Base-by-base conservation (phyloP, 2,797 vertebrate genomes). In the Anguilla obscura region DNA sequence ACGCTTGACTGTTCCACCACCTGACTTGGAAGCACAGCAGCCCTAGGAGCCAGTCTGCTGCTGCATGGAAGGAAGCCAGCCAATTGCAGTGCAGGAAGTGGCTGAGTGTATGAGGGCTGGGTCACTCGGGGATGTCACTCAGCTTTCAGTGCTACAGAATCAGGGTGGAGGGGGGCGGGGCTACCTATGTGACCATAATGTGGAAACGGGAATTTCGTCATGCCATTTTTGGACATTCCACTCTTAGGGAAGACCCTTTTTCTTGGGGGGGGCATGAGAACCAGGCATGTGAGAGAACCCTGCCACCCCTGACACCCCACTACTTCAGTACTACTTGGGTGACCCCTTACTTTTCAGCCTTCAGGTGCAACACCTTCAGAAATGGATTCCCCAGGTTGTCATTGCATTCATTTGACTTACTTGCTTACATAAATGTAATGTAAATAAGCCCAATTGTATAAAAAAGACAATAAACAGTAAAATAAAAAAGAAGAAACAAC, bases 41-140 rank as follows among this genome's bases (percentile, higher is more conserved):
- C 50, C 50, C 50, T 52, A 9, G 50, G 50, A 52, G 50, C 50
- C 50, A 52, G 50, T 12, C 50, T 91, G 91, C 90, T 89, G 90
- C 89, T 89, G 84, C 50, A 87, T 30, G 58, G 2, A 18, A 24
- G 58, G 58, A 18, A 24, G 63, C 63, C 63, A 27, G 63, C 63
- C 54, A 90, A 88, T 93, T 92, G 91, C 90, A 88, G 0, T 91
- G 93, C 91, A 91, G 95, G 94, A 96, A 96, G 91, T 71, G 89
- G 27, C 92, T 95, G 93, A 91, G 94, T 94, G 94, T 18, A 16
- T 58, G 14, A 3, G 56, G 10, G 69, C 1, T 7, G n/a, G n/a
- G 63, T 27, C 4, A 63, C 60, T 18, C 18, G 24, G 63, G 8
- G 56, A 1, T 58, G 12, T 58, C 56, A 1, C 56, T 58, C 16